phyloP scores from a whole-genome alignment of 2,113 vertebrate genomes.

The Telmatochromis sp. region DNA sequence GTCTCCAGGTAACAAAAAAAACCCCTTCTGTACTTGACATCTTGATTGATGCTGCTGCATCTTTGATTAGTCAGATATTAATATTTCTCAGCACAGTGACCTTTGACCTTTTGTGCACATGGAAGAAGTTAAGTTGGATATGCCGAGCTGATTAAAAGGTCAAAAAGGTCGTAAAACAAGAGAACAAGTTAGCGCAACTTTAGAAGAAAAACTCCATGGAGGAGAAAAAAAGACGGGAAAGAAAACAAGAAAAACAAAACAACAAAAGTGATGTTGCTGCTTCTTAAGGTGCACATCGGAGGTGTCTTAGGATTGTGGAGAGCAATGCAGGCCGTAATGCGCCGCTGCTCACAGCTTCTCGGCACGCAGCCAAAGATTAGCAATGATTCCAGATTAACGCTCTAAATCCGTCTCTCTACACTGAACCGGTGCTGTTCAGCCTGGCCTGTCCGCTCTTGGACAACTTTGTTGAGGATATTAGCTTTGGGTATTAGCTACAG shows the following conservation, averaged over 20 bases:
- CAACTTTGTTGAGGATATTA: constrained; percentile 28
- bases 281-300: not conserved
- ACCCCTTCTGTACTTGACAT: not conserved
- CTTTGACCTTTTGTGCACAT: not conserved
- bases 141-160: not conserved
- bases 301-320: not conserved
- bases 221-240: not conserved
- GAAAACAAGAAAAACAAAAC: not conserved
- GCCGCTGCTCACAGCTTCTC: not conserved
- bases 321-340: not conserved
- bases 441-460: constrained; percentile 20
- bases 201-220: not conserved
- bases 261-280: not conserved
- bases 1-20: not conserved
- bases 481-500: constrained; percentile 43
- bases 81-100: not conserved
- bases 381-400: constrained; percentile 56
- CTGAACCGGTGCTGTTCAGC: not conserved
- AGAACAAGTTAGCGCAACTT: not conserved
- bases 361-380: constrained; percentile 43
- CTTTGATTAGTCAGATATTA: not conserved
- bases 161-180: not conserved
- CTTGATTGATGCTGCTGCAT: not conserved
- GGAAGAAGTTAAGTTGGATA: not conserved
- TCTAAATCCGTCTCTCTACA: constrained; percentile 39